Conservation (phyloP, 2,888 invertebrate species). For the Pseudanteris insignis region DNA sequence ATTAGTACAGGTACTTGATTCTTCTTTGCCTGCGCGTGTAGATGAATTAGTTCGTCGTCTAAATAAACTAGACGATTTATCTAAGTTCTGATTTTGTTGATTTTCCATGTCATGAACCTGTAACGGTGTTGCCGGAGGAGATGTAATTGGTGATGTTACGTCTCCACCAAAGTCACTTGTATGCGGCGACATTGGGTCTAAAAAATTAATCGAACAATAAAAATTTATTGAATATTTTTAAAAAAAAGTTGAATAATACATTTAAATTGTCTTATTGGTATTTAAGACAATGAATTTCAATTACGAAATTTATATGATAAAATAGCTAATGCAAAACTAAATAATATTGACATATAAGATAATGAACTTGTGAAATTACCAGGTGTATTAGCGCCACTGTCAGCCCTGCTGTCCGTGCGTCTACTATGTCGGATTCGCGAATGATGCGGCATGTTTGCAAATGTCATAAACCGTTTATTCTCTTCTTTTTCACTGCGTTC, state of each 20-base stretch:
- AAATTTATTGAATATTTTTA: no score
- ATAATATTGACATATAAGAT: no score
- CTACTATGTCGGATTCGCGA: conserved; percentile 72
- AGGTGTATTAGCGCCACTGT: conserved; percentile 79
- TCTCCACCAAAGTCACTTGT: conserved; percentile 66
- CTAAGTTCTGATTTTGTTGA: conserved; percentile 48
- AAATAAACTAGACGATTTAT: conserved; percentile 56
- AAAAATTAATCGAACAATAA: conserved; percentile 24
- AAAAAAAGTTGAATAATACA: no score
- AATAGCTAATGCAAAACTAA: no score
- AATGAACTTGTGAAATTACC: conserved; percentile 55
- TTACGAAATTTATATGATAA: no score
- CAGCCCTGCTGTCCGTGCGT: conserved; percentile 74
- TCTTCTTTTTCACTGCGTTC: conserved; percentile 82
- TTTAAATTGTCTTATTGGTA: no score
- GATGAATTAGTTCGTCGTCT: conserved; percentile 59
- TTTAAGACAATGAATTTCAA: no score
- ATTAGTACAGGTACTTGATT: conserved; percentile 48
- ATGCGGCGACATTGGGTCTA: conserved; percentile 74
- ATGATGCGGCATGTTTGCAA: conserved; percentile 67
- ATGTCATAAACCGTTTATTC: conserved; percentile 77
- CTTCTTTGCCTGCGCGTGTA: conserved; percentile 57
- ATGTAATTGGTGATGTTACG: conserved; percentile 66
- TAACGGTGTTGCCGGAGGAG: conserved; percentile 69
- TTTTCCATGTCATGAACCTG: conserved; percentile 59